A percentile compares a stretch with the other conserved stretches of the same genome.
Conservation (phyloP, 2,113 vertebrate species). For the Lepus timidus region DNA sequence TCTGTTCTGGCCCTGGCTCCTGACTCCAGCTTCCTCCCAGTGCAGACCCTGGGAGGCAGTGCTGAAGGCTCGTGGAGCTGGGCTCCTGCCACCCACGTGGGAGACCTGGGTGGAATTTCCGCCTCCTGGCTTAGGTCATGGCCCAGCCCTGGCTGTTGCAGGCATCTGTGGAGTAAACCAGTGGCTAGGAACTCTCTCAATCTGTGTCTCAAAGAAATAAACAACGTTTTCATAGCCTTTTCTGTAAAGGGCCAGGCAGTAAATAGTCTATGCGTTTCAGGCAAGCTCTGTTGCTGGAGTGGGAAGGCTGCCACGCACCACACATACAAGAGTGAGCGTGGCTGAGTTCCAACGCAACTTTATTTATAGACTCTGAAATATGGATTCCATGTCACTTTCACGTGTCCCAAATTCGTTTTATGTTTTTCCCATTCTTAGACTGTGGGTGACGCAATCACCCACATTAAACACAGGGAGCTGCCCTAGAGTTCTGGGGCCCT, state of each 20-base stretch:
- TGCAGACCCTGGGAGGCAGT: too few species aligned
- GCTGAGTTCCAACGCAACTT: constrained; percentile 38
- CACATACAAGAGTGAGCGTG: not conserved
- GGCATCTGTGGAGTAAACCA: too few species aligned
- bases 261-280: not conserved
- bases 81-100: too few species aligned
- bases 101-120: too few species aligned
- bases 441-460: not conserved
- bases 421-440: not conserved
- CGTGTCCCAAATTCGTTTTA: not conserved
- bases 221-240: not conserved
- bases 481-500: rapidly evolving
- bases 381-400: constrained; percentile 6
- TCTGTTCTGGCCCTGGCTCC: too few species aligned
- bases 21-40: too few species aligned
- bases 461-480: not conserved
- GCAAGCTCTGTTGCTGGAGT: rapidly evolving
- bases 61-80: too few species aligned
- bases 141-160: too few species aligned
- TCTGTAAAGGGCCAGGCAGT: not conserved
- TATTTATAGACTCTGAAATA: constrained; percentile 59
- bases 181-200: too few species aligned
- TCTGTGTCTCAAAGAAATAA: too few species aligned
- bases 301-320: not conserved
- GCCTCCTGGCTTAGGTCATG: too few species aligned